phyloP scores from a whole-genome alignment of 2,888 invertebrate species.

The Colostygia pectinataria region DNA sequence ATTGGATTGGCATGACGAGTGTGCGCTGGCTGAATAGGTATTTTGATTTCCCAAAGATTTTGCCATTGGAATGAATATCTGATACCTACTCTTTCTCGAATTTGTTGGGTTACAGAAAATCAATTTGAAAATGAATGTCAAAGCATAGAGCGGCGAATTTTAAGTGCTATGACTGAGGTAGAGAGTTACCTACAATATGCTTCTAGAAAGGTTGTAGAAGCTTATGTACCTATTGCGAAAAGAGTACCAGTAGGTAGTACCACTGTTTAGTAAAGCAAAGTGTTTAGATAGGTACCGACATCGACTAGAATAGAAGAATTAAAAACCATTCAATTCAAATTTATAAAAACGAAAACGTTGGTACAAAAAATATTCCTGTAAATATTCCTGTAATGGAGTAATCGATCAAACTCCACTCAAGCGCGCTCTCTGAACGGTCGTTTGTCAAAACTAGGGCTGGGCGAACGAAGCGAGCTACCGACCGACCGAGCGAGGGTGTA shows the following conservation, averaged over 20 bases:
- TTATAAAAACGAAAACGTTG: constrained; percentile 25
- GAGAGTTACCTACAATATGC: no score
- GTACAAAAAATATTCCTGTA: constrained; percentile 34
- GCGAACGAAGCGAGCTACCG: neutral
- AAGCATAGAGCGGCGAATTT: no score
- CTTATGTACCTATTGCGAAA: no score
- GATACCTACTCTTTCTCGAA: constrained; percentile 2
- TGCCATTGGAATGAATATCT: constrained; percentile 33
- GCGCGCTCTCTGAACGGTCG: constrained; percentile 64
- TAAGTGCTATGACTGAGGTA: no score
- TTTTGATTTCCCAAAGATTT: constrained; percentile 12
- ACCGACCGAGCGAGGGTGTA: no score
- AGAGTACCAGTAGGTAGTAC: no score
- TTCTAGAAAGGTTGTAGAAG: no score
- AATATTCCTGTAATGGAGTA: constrained; percentile 51
- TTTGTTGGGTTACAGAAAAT: neutral
- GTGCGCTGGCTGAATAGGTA: no score
- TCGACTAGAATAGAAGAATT: no score
- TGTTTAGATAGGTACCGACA: no score
- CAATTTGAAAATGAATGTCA: no score
- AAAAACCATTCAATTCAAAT: neutral
- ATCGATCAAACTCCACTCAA: constrained; percentile 62
- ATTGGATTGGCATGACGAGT: constrained; percentile 45
- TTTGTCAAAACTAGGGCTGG: constrained; percentile 65
- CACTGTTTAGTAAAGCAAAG: no score